Evolutionary conservation across 2,113 vertebrate species (phyloP), one percentile per base, ranked within the genome.

Genomic region (Brachypteracias leptosomus): DNA sequence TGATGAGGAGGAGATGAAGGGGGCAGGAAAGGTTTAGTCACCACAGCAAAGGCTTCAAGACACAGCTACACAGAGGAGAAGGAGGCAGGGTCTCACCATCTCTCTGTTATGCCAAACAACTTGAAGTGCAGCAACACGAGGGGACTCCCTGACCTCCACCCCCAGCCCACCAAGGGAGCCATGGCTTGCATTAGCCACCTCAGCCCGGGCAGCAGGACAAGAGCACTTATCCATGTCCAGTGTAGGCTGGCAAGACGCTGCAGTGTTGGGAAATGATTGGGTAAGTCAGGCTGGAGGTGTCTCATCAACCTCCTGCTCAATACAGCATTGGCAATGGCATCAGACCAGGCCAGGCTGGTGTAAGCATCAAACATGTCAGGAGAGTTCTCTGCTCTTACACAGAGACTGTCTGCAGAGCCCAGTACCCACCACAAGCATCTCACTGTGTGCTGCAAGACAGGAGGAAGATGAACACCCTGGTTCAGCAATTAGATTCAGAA

Each of bases 51-150:
- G 71, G 47, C 17, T 67, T 38, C 22, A 2, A 5, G 31, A n/a
- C 4, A 19, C 70, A 57, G 5, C 18, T 15, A 8, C 1, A 2
- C 54, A 26, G 47, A 22, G 47, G 47, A 31, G 47, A 22, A 40
- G 40, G 40, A 35, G 65, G 47, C 22, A n/a, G 49, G 18, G 16
- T 44, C 40, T 84, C 16, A 1, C 38, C 46, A n/a, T 7, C 52
- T 33, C 26, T 51, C 54, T 15, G 26, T 25, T 42, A 18, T 2
- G 10, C 51, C 52, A 21, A 28, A 17, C 4, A 8, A 10, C 16
- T 8, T 36, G n/a, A 52, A 55, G 40, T 2, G 40, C 38, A 67
- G 58, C 58, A 47, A 16, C 2, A 1, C 0, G 1, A 24, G 9
- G n/a, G 20, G 35, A n/a, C 18, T n/a, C 51, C 66, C 51, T n/a